A percentile compares a stretch with the other conserved stretches of the same genome.
These are phyloP conservation scores for Limosa lapponica DNA, from an alignment of 2,797 vertebrate genomes.

Conservation along the genomic window DNA sequence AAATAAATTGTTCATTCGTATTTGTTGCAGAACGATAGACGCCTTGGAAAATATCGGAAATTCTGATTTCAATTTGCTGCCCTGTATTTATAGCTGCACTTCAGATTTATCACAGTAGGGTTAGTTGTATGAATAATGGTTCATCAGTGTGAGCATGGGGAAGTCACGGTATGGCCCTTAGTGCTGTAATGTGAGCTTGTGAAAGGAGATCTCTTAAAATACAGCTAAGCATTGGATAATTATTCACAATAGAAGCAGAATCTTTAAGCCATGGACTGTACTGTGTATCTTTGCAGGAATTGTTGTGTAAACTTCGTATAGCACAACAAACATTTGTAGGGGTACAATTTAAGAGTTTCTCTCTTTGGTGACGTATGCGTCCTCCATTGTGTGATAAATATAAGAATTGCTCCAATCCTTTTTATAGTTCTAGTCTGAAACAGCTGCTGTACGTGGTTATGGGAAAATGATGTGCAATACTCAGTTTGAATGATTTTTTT, in stretches of 20 bases:
- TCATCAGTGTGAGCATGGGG: neutral
- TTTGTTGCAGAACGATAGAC: neutral
- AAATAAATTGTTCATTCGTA: neutral
- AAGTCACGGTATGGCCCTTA: neutral
- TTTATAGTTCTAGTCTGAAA: constrained; percentile 6
- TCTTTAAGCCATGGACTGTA: neutral
- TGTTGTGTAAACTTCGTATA: neutral
- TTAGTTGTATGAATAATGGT: neutral
- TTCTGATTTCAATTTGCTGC: neutral
- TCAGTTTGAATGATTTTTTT: neutral
- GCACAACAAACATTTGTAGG: neutral
- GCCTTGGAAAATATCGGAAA: neutral
- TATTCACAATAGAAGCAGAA: constrained; percentile 33
- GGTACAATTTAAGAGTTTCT: neutral
- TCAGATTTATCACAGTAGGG: neutral
- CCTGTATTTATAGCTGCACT: neutral
- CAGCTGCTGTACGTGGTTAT: neutral
- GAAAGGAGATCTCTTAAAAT: constrained; percentile 8
- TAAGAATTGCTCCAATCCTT: neutral
- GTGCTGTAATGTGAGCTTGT: neutral
- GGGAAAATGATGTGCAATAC: neutral
- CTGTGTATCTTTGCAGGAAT: neutral
- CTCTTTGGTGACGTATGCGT: neutral
- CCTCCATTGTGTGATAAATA: neutral
- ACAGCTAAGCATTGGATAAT: neutral